These are phyloP conservation scores for Ptychochromis oligacanthus DNA, from an alignment of 2,113 vertebrate species.

Conservation along the genomic window DNA sequence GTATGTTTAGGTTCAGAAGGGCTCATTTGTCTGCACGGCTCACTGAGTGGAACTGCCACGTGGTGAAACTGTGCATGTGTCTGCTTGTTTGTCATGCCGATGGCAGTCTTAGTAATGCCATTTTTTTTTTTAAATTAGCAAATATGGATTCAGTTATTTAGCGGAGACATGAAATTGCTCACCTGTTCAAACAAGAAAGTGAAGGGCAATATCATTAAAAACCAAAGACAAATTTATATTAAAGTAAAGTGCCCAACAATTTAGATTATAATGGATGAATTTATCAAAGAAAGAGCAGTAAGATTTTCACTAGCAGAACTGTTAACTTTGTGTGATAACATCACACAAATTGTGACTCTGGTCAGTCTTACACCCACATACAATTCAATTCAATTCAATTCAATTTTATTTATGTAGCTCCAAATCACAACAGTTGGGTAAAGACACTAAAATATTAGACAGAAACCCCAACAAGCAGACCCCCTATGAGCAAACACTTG, in stretches of 20 bases:
- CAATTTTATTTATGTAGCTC: too few relatives aligned
- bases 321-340: not conserved
- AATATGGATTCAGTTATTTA: constrained; percentile 7
- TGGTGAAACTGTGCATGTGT: not conserved
- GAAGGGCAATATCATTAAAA: not conserved
- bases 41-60: not conserved
- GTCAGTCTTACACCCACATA: too few relatives aligned
- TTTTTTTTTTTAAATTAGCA: constrained; percentile 2
- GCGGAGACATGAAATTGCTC: not conserved
- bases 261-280: too few relatives aligned
- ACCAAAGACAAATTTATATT: not conserved
- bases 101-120: not conserved
- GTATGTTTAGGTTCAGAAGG: constrained; percentile 23
- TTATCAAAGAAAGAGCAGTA: not conserved
- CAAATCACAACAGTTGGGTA: too few relatives aligned
- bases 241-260: not conserved
- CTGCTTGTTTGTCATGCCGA: not conserved
- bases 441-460: too few relatives aligned
- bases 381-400: too few relatives aligned
- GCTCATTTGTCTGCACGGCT: constrained; percentile 22
- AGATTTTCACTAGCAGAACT: not conserved
- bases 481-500: too few relatives aligned
- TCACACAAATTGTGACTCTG: too few relatives aligned
- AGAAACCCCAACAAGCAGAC: too few relatives aligned
- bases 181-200: not conserved